A percentile compares a stretch with the other conserved stretches of the same genome.
phyloP scores from a whole-genome alignment of 92 coral and sea anemone genomes.

The Blastomussa wellsi region DNA sequence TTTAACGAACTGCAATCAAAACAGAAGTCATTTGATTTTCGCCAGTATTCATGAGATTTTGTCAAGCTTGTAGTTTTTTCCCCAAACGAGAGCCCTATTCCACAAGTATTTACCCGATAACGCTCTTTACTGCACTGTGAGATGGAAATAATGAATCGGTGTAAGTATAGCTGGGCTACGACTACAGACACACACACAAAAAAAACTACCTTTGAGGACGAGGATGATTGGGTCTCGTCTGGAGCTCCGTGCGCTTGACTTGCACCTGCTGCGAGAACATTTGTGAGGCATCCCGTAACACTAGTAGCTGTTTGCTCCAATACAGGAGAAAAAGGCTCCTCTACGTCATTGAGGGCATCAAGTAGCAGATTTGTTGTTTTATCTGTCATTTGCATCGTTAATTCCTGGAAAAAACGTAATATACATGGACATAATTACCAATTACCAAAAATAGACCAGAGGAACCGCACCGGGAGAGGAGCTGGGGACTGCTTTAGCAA shows the following conservation, averaged over 20 bases:
- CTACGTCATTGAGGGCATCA: neutral
- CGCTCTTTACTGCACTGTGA: neutral
- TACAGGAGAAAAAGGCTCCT: neutral
- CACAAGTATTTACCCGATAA: neutral
- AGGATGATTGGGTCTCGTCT: neutral
- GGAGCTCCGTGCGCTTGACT: neutral
- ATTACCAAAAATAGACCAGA: no score
- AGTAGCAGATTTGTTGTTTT: neutral
- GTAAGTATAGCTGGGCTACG: neutral
- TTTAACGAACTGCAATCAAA: slow-evolving; percentile 5
- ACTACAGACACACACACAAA: neutral
- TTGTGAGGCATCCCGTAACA: slow-evolving; percentile 6
- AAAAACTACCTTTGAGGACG: neutral
- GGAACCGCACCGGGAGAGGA: no score
- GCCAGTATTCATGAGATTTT: neutral
- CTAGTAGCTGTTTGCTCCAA: neutral
- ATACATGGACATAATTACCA: no score
- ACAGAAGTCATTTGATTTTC: neutral
- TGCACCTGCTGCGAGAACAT: slow-evolving; percentile 2
- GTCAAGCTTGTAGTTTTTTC: no score
- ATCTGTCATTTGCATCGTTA: neutral
- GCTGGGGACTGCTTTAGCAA: no score
- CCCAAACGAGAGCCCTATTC: neutral
- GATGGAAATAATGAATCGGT: neutral
- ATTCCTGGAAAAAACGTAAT: neutral